Evolutionary conservation across 2,888 invertebrate species (phyloP).

Genomic region (Iselma pallidipennis): DNA sequence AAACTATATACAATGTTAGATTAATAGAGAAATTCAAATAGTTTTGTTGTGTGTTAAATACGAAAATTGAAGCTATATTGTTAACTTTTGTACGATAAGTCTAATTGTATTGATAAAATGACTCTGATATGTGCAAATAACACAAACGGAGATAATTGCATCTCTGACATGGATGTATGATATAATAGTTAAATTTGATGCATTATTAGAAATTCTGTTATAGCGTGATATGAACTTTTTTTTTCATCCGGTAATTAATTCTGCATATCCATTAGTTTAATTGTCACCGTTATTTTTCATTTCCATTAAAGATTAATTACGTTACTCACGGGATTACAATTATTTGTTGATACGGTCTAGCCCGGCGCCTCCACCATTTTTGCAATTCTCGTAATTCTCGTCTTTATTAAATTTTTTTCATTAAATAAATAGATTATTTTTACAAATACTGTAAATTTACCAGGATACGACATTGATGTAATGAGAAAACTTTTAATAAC

Average conservation of each 20-base stretch:
- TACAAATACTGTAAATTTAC: not conserved
- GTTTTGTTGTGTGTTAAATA: not conserved
- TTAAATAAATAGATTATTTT: not conserved
- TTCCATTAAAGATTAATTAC: not conserved
- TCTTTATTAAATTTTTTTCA: conserved; percentile 5
- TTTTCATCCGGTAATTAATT: not conserved
- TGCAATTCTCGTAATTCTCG: not conserved
- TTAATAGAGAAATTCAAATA: not conserved
- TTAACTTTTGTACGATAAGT: not conserved
- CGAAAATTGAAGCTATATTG: too few species aligned
- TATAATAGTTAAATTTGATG: too few species aligned
- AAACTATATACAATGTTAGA: conserved; percentile 9
- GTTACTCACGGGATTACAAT: not conserved
- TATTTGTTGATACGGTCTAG: not conserved
- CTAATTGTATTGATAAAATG: not conserved
- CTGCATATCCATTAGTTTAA: not conserved
- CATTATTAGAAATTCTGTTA: not conserved
- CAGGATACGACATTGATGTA: not conserved
- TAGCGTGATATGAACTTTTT: not conserved
- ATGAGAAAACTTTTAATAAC: not conserved
- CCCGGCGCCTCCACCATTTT: conserved; percentile 13
- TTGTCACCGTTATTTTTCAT: not conserved
- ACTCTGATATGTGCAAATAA: not conserved
- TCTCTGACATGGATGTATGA: conserved; percentile 6
- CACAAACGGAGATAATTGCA: not conserved